Conservation (phyloP, 2,113 vertebrate genomes). For the Oryzias javanicus region DNA sequence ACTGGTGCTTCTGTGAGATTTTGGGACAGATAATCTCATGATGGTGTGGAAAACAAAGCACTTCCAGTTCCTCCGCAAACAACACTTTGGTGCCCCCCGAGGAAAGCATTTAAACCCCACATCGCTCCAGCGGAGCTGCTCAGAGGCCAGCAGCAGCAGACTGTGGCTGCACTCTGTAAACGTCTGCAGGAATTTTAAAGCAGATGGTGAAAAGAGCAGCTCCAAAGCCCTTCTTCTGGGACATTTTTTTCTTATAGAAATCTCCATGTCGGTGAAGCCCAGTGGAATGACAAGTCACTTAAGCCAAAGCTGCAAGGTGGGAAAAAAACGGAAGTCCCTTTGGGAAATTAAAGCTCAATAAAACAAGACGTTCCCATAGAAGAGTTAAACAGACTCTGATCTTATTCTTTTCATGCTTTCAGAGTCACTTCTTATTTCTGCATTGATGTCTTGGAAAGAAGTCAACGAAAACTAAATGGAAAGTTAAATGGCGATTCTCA, state of each 20-base stretch:
- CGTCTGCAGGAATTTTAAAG: slow-evolving; percentile 55
- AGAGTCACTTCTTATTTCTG: slow-evolving; percentile 26
- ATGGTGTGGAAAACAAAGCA: slow-evolving; percentile 48
- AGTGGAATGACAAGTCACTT: slow-evolving; percentile 43
- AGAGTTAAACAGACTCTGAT: slow-evolving; percentile 31
- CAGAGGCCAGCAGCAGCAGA: slow-evolving; percentile 55
- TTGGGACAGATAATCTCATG: slow-evolving; percentile 35
- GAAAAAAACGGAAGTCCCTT: slow-evolving; percentile 39
- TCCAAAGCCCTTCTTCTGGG: slow-evolving; percentile 10
- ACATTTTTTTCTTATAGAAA: slow-evolving; percentile 26
- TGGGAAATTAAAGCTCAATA: slow-evolving; percentile 55
- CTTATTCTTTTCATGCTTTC: slow-evolving; percentile 31
- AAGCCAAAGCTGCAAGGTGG: slow-evolving; percentile 29
- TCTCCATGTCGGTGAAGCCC: slow-evolving; percentile 32
- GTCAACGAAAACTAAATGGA: slow-evolving; percentile 12
- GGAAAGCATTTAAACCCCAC: slow-evolving; percentile 59
- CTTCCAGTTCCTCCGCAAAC: slow-evolving; percentile 44
- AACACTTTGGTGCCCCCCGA: slow-evolving; percentile 42
- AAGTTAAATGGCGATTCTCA: slow-evolving; percentile 41
- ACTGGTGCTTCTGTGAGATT: slow-evolving; percentile 29
- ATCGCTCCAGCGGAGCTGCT: slow-evolving; percentile 59
- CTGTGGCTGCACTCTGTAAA: slow-evolving; percentile 38
- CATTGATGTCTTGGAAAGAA: slow-evolving; percentile 33
- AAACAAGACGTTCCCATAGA: slow-evolving; percentile 54
- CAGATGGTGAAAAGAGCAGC: slow-evolving; percentile 27